Evolutionary conservation across 2,797 vertebrate genomes (phyloP).

Genomic region (Liparis tanakae): DNA sequence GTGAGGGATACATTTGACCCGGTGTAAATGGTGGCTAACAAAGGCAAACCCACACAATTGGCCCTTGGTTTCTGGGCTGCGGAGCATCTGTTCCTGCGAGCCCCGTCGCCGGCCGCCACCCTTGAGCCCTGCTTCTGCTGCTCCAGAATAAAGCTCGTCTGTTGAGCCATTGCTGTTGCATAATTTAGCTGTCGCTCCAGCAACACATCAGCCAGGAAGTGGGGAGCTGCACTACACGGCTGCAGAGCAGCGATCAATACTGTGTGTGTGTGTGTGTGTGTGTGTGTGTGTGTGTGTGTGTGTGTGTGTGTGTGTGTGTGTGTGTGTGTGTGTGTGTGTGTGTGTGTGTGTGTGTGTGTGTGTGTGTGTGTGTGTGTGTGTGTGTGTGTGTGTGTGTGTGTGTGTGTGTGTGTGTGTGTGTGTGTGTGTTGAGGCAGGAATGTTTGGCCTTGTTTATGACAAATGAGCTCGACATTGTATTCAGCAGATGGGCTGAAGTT

Average conservation of each 20-base stretch:
- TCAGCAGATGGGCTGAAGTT: constrained; percentile 41
- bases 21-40: not conserved
- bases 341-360: constrained; percentile 73
- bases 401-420: constrained; percentile 65
- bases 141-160: constrained; percentile 58
- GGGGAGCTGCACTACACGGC: constrained; percentile 65
- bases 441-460: constrained; percentile 75
- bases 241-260: constrained; percentile 69
- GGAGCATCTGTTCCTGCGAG: constrained; percentile 17
- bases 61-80: constrained; percentile 1
- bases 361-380: constrained; percentile 75
- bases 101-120: constrained; percentile 36
- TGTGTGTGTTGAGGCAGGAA: constrained; percentile 75
- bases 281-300: constrained; percentile 60
- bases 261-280: constrained; percentile 68
- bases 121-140: constrained; percentile 37
- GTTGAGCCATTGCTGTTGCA: constrained; percentile 77
- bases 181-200: constrained; percentile 81
- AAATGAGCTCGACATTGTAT: constrained; percentile 57
- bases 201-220: constrained; percentile 80
- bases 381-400: constrained; percentile 65
- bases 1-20: not conserved
- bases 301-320: constrained; percentile 75
- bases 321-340: constrained; percentile 65
- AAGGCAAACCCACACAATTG: not conserved